Evolutionary conservation across 2,797 vertebrate genomes (phyloP).

Genomic region (Micromesistius poutassou): DNA sequence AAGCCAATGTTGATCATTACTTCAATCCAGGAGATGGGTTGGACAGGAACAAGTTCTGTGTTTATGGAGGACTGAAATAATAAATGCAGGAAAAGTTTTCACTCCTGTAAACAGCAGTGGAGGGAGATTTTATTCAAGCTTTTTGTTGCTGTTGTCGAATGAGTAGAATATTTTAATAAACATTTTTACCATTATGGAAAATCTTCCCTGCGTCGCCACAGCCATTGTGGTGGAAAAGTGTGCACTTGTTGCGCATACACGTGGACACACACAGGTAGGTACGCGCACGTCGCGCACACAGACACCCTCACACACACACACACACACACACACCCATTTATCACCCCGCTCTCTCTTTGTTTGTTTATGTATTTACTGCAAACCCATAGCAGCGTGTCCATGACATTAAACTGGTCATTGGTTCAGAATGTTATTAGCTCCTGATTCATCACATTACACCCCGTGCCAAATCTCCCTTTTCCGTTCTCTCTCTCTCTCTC

Average conservation of each 20-base stretch:
- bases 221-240: not conserved
- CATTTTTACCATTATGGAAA: not conserved
- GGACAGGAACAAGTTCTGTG: not conserved
- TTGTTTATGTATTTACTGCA: not conserved
- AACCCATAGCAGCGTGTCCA: not conserved
- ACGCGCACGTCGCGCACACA: not conserved
- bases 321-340: not conserved
- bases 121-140: not conserved
- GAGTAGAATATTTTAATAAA: not conserved
- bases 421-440: conserved; percentile 1
- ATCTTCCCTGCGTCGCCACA: not conserved
- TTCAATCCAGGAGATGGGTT: not conserved
- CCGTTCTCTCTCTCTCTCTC: not conserved
- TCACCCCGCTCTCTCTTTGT: not conserved
- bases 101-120: not conserved
- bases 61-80: not conserved
- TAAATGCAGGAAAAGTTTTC: not conserved
- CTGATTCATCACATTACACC: not conserved
- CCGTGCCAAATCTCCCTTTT: not conserved
- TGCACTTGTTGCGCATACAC: not conserved
- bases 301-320: not conserved
- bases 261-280: not conserved
- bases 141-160: not conserved
- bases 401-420: not conserved
- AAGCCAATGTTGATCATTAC: not conserved